These are phyloP conservation scores for Stenchaetothrips biformis DNA, from an alignment of 2,888 invertebrate genomes.

Conservation along the genomic window DNA sequence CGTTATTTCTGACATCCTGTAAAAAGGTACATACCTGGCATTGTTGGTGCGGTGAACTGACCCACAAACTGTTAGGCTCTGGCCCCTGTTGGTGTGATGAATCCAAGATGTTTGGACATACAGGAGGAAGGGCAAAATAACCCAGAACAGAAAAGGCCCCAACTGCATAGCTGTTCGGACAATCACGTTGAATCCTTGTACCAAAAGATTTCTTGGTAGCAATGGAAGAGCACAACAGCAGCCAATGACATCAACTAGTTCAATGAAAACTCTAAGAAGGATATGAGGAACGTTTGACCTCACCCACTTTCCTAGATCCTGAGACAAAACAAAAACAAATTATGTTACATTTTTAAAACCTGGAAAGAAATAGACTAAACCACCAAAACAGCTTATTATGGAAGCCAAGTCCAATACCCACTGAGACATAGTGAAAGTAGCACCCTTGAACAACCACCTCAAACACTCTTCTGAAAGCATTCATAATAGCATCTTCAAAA, in stretches of 20 bases:
- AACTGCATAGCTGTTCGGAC: not conserved
- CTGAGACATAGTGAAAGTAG: not conserved
- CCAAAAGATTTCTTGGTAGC: not conserved
- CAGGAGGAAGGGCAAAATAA: not conserved
- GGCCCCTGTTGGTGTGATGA: not conserved
- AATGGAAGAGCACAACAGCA: no score
- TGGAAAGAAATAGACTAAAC: no score
- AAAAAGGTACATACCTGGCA: not conserved
- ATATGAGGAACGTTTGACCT: no score
- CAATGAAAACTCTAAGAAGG: no score
- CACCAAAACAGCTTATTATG: no score
- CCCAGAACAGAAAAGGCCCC: not conserved
- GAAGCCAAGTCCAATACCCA: no score
- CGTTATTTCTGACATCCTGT: not conserved
- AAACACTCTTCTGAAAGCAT: not conserved
- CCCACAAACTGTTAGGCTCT: not conserved
- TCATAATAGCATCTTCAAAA: not conserved
- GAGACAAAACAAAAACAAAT: no score
- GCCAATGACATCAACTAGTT: no score
- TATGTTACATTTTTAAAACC: no score
- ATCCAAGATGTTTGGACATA: not conserved
- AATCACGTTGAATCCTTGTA: not conserved
- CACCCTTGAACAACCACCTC: not conserved
- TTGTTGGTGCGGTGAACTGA: not conserved
- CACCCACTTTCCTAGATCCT: no score